Base-by-base conservation (phyloP, 2,888 invertebrate genomes). In the Catocala fraxini region DNA sequence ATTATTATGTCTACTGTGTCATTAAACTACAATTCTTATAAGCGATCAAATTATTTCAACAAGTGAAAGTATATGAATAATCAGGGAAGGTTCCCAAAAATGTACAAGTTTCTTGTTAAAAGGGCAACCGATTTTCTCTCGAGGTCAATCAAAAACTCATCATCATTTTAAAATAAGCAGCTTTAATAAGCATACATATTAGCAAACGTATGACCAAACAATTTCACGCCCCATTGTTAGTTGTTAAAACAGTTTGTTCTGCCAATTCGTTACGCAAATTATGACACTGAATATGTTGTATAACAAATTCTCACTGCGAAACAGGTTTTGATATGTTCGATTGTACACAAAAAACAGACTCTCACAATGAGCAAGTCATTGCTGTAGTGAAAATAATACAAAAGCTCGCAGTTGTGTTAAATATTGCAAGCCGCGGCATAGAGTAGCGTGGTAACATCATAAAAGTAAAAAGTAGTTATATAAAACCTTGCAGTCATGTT, bases 401-500 rank as follows among this genome's bases (percentile, higher is more conserved):
- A 62, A n/a, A 76, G 55, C 60, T 66, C 60, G 63, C 66, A 67
- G 70, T 77, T 63, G 56, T 67, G 67, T 66, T 67, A 53, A 60
- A 65, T 63, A 61, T 72, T 52, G 70, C 65, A 54, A 73, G 69
- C 70, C 72, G 68, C 56, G 66, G 60, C 57, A 65, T 66, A 71
- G 67, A 73, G 63, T 65, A 46, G 61, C 59, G 61, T 69, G 56
- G 71, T 78, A 73, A 65, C 62, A 76, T 70, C 63, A 81, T 80
- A 73, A 84, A 87, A 85, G 78, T 80, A 82, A 85, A 84, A 85
- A 82, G 77, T 70, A 25, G 80, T 90, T 89, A 89, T 81, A 83
- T 87, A 89, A 90, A 89, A 76, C 73, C 54, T 65, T 67, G 62
- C 56, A 69, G 66, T 75, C 70, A 75, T 69, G 77, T 73, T 83